phyloP scores from a whole-genome alignment of 2,797 vertebrate genomes.

The Sardinella longiceps region DNA sequence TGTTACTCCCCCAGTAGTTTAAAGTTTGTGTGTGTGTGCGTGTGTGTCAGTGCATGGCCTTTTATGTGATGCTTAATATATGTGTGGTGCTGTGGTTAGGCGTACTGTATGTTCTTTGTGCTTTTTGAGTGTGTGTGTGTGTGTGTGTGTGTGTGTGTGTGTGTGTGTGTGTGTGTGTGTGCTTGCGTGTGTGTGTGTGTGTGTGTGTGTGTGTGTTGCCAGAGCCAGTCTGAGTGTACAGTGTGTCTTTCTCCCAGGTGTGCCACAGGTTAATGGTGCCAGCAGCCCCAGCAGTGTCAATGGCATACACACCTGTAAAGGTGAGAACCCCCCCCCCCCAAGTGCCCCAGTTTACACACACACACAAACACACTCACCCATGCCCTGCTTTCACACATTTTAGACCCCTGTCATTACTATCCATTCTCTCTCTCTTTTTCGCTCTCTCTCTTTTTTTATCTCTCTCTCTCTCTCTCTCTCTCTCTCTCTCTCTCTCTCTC shows the following conservation, averaged over 20 bases:
- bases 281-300: constrained; percentile 88
- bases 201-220: constrained; percentile 39
- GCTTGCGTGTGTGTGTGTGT: neutral
- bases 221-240: constrained; percentile 57
- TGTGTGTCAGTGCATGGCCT: constrained; percentile 30
- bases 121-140: constrained; percentile 42
- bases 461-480: constrained; percentile 27
- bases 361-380: constrained; percentile 16
- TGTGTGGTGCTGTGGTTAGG: constrained; percentile 32
- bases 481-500: constrained; percentile 23
- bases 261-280: constrained; percentile 78
- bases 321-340: constrained; percentile 76
- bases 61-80: neutral
- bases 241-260: constrained; percentile 83
- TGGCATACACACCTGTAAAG: constrained; percentile 99
- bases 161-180: constrained; percentile 45
- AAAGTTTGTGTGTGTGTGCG: constrained; percentile 24
- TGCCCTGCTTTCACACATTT: constrained; percentile 1
- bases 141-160: neutral
- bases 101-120: constrained; percentile 32
- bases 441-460: constrained; percentile 12
- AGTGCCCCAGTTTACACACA: neutral
- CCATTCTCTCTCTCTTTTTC: neutral
- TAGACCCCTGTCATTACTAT: neutral
- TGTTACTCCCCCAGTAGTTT: constrained; percentile 1